phyloP scores from a whole-genome alignment of 2,888 invertebrate genomes.

The Achlya flavicornis region DNA sequence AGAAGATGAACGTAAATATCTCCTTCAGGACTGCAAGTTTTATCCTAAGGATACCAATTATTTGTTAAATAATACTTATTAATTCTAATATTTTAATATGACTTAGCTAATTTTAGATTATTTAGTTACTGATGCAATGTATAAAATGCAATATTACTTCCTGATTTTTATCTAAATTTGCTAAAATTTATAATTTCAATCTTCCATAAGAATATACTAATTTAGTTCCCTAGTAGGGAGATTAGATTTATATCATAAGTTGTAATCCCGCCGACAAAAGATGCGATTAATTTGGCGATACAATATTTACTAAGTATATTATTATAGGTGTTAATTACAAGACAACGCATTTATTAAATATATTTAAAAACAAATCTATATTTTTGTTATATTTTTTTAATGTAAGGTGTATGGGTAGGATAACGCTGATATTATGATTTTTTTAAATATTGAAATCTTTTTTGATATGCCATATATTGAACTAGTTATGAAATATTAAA shows the following conservation, averaged over 20 bases:
- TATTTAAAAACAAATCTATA: not conserved
- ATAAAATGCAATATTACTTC: conserved; percentile 11
- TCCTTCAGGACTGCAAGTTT: conserved; percentile 71
- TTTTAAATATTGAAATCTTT: conserved; percentile 37
- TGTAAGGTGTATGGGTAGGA: conserved; percentile 34
- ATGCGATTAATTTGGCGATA: too few relatives aligned
- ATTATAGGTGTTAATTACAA: not conserved
- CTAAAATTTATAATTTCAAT: not conserved
- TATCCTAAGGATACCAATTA: conserved; percentile 63
- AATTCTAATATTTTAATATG: conserved; percentile 24
- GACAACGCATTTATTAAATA: not conserved
- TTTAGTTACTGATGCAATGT: conserved; percentile 4
- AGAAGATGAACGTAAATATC: conserved; percentile 72
- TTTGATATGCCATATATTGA: conserved; percentile 48
- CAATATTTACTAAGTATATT: too few relatives aligned
- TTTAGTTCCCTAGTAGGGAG: not conserved
- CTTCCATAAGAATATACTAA: not conserved
- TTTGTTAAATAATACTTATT: conserved; percentile 72
- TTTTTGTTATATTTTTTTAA: conserved; percentile 24
- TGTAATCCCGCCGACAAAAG: not conserved
- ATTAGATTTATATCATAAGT: not conserved
- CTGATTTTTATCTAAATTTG: too few relatives aligned
- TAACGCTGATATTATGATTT: conserved; percentile 27
- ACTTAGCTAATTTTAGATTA: not conserved
- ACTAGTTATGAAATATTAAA: conserved; percentile 28